Evolutionary conservation across 1,140 invertebrate species (phyloP), one percentile per base, ranked within the genome.

Genomic region (Bradysia coprophila): DNA sequence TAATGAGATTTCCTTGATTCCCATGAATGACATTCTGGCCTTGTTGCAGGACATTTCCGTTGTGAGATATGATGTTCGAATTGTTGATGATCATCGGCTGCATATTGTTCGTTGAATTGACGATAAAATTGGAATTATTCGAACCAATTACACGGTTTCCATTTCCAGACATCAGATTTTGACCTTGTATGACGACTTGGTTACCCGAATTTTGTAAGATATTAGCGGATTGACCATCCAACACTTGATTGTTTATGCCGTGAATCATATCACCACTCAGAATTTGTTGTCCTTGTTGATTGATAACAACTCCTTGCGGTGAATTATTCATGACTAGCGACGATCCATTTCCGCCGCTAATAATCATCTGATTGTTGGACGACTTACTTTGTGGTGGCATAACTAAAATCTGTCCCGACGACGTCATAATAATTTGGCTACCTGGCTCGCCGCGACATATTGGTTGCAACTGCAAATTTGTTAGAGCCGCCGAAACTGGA

Each of bases 341-440:
- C 5, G 6, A 11, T 18, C n/a, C 36, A 38, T 38, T 38, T 20
- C n/a, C 18, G 16, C 13, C 13, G 21, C 21, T 38, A 19, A 43
- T 38, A 10, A 43, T 38, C 16, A 43, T 20, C 22, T 43, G 42
- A 38, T 38, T 43, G 48, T 46, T 41, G 49, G 50, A 13, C 56
- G 59, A 16, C 9, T 36, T 36, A 18, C 45, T 50, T 18, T 62
- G 55, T 31, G 62, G 54, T 40, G 70, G 65, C 42, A 72, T 64
- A 23, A 70, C 63, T 48, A 70, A 60, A 20, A 67, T 49, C 37
- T 61, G 58, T 2, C 58, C 58, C 1, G 56, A 52, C 1, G 58
- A 57, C 4, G 58, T 61, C 58, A 61, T 61, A 10, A 61, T 56
- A 22, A 61, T 45, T 33, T 61, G 58, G 8, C 53, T 50, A 22